phyloP scores from a whole-genome alignment of 2,888 invertebrate genomes.

The Ormyrus pomaceus region DNA sequence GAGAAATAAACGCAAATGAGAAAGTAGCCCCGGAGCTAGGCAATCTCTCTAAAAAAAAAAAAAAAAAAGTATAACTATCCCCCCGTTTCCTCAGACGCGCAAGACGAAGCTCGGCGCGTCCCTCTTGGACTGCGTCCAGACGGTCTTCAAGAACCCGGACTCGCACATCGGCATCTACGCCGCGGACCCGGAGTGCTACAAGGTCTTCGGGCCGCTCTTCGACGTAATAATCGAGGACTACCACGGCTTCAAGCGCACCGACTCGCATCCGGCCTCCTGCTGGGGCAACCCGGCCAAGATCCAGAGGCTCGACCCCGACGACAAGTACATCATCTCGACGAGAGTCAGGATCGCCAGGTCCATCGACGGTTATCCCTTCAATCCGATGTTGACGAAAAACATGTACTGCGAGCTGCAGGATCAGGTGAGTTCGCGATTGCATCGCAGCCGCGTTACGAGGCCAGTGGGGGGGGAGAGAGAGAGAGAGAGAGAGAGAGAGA shows the following conservation, averaged over 20 bases:
- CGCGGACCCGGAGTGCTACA: conserved; percentile 83
- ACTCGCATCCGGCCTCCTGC: conserved; percentile 80
- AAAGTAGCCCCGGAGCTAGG: conserved; percentile 8
- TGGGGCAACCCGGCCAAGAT: conserved; percentile 79
- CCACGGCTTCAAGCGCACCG: conserved; percentile 79
- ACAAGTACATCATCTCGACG: conserved; percentile 81
- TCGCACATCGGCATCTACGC: conserved; percentile 83
- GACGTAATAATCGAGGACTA: conserved; percentile 84
- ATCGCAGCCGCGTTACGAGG: no score
- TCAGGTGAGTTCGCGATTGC: conserved; percentile 69
- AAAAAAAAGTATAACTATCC: neutral
- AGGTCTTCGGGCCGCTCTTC: conserved; percentile 81
- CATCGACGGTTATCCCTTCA: conserved; percentile 81
- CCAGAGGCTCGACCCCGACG: conserved; percentile 81
- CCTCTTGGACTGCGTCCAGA: conserved; percentile 81
- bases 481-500: no score
- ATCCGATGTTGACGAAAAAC: conserved; percentile 81
- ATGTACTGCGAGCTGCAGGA: conserved; percentile 81
- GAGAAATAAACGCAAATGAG: conserved; percentile 23
- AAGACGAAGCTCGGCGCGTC: conserved; percentile 80
- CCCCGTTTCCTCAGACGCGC: conserved; percentile 74
- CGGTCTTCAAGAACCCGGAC: conserved; percentile 82
- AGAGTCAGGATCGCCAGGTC: conserved; percentile 82
- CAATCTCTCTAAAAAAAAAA: conserved; percentile 9
- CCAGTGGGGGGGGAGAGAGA: no score